phyloP scores from a whole-genome alignment of 1,140 invertebrate genomes.

The Pygmarrhopalites habei region DNA sequence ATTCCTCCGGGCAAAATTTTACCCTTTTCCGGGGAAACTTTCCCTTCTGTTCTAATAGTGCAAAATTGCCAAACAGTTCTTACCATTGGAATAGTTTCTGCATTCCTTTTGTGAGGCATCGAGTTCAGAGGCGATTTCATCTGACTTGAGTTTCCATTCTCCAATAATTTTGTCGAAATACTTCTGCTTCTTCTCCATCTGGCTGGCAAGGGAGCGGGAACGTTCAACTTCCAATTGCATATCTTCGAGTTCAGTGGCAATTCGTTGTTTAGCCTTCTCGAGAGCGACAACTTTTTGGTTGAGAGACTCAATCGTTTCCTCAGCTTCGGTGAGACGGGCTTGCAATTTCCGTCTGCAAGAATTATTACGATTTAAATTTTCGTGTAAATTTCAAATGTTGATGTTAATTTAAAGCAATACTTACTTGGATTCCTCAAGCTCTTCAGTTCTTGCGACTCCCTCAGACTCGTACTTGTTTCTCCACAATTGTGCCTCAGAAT shows the following conservation, averaged over 20 bases:
- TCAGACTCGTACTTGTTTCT: slow-evolving; percentile 95
- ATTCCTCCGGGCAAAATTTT: too few species aligned
- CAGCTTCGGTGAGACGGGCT: slow-evolving; percentile 90
- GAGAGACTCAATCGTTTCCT: slow-evolving; percentile 94
- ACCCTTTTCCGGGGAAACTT: too few species aligned
- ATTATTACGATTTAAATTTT: neutral
- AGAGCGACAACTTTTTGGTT: slow-evolving; percentile 92
- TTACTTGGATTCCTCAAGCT: slow-evolving; percentile 93
- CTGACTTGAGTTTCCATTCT: slow-evolving; percentile 99
- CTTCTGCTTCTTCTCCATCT: slow-evolving; percentile 99
- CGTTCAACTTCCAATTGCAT: slow-evolving; percentile 96
- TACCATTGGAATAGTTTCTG: slow-evolving; percentile 98
- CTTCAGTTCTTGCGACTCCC: slow-evolving; percentile 90
- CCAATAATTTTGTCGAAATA: slow-evolving; percentile 98
- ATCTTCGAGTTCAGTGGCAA: slow-evolving; percentile 96
- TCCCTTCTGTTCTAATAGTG: too few species aligned
- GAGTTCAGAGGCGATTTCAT: slow-evolving; percentile 91
- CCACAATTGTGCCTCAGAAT: slow-evolving; percentile 87
- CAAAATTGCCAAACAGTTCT: too few species aligned
- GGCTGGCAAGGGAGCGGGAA: slow-evolving; percentile 87
- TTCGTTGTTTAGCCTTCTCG: slow-evolving; percentile 94
- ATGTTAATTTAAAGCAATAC: slow-evolving; percentile 16
- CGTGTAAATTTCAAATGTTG: neutral
- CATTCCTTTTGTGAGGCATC: slow-evolving; percentile 98
- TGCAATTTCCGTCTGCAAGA: slow-evolving; percentile 72